Evolutionary conservation across 2,797 vertebrate genomes (phyloP).

Genomic region (Epinephelus malabaricus): DNA sequence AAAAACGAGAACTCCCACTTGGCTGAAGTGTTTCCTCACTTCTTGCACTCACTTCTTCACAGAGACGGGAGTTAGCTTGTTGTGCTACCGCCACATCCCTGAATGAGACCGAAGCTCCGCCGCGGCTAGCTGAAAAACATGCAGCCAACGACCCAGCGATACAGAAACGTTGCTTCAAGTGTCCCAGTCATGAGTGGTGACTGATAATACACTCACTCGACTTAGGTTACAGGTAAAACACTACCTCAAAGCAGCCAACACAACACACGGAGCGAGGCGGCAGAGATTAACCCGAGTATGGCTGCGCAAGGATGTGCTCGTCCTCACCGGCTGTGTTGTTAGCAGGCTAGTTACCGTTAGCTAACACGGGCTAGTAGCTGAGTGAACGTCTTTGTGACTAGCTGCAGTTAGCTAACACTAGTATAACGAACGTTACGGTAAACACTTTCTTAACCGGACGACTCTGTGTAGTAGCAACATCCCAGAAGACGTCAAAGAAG

Average conservation of each 20-base stretch:
- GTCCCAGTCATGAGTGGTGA: conserved; percentile 47
- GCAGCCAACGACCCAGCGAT: conserved; percentile 22
- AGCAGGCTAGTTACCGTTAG: conserved; percentile 73
- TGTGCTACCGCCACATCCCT: conserved; percentile 58
- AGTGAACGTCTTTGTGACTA: conserved; percentile 71
- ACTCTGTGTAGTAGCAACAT: conserved; percentile 1
- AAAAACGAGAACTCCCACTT: conserved; percentile 37
- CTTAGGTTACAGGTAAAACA: conserved; percentile 8
- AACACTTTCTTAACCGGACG: neutral
- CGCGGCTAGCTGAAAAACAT: conserved; percentile 51
- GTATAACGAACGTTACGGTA: conserved; percentile 15
- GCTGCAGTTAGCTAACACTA: conserved; percentile 41
- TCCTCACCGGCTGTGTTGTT: conserved; percentile 76
- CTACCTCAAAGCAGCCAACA: conserved; percentile 17
- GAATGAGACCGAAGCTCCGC: conserved; percentile 43
- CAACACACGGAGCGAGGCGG: conserved; percentile 33
- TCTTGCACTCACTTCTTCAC: conserved; percentile 50
- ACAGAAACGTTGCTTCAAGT: conserved; percentile 8
- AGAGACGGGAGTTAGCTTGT: conserved; percentile 61
- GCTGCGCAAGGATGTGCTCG: conserved; percentile 53
- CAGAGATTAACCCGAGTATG: conserved; percentile 56
- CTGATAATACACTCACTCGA: conserved; percentile 13
- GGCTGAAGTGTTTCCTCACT: conserved; percentile 53
- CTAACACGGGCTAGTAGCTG: conserved; percentile 61
- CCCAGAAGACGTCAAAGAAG: conserved; percentile 22